Percentiles rank a stretch among this genome's conserved stretches.
phyloP scores from a whole-genome alignment of 1,140 invertebrate genomes.

The Diachasma alloeum region DNA sequence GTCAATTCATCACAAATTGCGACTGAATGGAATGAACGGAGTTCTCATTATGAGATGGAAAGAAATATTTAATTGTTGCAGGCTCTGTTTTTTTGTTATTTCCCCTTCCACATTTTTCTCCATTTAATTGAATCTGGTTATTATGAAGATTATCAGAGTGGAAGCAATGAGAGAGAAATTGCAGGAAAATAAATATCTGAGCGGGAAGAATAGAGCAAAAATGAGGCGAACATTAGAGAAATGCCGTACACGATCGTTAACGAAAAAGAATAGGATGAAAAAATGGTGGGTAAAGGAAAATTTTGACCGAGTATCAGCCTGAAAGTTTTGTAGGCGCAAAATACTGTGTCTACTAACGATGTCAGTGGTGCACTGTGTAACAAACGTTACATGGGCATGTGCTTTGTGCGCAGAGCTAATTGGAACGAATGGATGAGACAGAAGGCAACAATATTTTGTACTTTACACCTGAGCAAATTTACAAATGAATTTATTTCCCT shows the following conservation, averaged over 20 bases:
- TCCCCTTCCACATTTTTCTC: not conserved
- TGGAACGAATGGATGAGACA: conserved; percentile 31
- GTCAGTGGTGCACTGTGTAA: conserved; percentile 18
- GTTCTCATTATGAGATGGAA: no score
- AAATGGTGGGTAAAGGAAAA: not conserved
- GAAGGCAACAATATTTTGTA: not conserved
- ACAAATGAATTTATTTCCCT: not conserved
- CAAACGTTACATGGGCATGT: conserved; percentile 10
- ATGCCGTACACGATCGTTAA: not conserved
- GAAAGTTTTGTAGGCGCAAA: conserved; percentile 4
- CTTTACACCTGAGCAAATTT: not conserved
- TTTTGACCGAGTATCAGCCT: not conserved
- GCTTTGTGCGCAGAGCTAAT: conserved; percentile 26
- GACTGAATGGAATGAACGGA: no score
- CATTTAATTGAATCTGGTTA: not conserved
- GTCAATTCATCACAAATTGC: no score
- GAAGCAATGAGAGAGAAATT: not conserved
- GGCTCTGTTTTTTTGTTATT: not conserved
- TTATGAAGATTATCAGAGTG: not conserved
- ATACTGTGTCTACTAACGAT: conserved; percentile 23
- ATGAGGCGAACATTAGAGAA: not conserved
- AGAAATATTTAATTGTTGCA: no score
- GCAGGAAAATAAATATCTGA: not conserved
- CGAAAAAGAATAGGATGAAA: not conserved
- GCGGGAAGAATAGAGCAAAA: not conserved